Base-by-base conservation (phyloP, 2,797 vertebrate species). In the Staurois parvus region DNA sequence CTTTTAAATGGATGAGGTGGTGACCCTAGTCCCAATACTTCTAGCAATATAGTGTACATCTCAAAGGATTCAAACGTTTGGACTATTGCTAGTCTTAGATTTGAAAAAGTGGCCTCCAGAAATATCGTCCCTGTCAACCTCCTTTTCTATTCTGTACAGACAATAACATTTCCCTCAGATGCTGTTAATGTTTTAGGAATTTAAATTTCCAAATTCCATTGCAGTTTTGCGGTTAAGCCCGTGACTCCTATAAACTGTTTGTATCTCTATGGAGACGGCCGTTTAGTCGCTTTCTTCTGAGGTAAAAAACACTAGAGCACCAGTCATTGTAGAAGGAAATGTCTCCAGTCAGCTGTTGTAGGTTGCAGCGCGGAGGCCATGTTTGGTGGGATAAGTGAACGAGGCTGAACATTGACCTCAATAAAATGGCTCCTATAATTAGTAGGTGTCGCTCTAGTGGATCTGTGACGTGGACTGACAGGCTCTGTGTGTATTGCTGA, bases 381-480 rank as follows among this genome's bases (percentile, higher is more conserved):
- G 37, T 64, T 77, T 6, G 4, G 13, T 37, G 52, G 24, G 81
- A 30, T 5, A 1, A 19, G 15, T 19, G 5, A 6, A 56, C 48
- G 15, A 1, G 3, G 17, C 4, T 7, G 0, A 56, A 0, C 19
- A 56, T 21, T 21, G 29, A 29, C 76, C 10, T 7, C 26, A 24
- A 68, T 15, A 79, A 79, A 15, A 79, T 68, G 76, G 62, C 62
- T 24, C n/a, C 76, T 21, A 11, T 19, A 12, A 10, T 24, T 12
- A 8, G 62, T 19, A 40, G 0, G 24, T 1, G 11, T 28, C 42
- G 26, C 62, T 21, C 32, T 37, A 21, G 10, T 19, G 7, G 8
- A 19, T 6, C 29, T 37, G 76, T 79, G 64, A 68, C 76, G 76
- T 67, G 37, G 6, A 11, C 75, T 79, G 76, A 42, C 62, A 67